Evolutionary conservation across 2,797 vertebrate species (phyloP).

Genomic region (Hozukius guyotensis): DNA sequence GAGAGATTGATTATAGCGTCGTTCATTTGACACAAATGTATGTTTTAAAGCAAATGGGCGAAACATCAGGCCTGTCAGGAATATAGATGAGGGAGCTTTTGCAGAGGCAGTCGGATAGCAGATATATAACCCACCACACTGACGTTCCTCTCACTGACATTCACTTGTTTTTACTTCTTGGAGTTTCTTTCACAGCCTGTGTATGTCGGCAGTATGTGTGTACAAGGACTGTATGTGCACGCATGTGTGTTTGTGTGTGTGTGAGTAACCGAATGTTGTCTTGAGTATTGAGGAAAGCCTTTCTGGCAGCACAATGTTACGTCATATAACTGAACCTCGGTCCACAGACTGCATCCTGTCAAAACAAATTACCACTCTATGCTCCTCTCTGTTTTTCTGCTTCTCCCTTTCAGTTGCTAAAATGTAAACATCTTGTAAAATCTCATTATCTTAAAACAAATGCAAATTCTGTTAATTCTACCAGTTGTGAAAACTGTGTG

Average conservation of each 20-base stretch:
- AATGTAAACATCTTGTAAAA: neutral
- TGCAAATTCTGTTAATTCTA: neutral
- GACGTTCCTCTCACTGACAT: slow-evolving; percentile 29
- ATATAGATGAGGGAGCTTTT: slow-evolving; percentile 57
- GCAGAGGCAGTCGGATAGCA: slow-evolving; percentile 30
- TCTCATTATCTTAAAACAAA: neutral
- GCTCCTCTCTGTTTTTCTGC: neutral
- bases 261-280: slow-evolving; percentile 28
- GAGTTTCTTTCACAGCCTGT: slow-evolving; percentile 7
- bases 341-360: slow-evolving; percentile 21
- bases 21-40: slow-evolving; percentile 72
- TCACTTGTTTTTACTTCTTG: slow-evolving; percentile 17
- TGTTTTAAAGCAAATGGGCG: slow-evolving; percentile 72
- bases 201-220: neutral
- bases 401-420: neutral
- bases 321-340: neutral
- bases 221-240: neutral
- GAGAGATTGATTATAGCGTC: slow-evolving; percentile 70
- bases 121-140: neutral
- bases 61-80: slow-evolving; percentile 63
- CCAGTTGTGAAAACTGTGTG: neutral
- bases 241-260: neutral
- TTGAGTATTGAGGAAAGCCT: slow-evolving; percentile 20
- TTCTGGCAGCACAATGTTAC: slow-evolving; percentile 9
- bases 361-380: neutral